Conservation (phyloP, 2,113 vertebrate genomes). For the Oncorhynchus clarkii region DNA sequence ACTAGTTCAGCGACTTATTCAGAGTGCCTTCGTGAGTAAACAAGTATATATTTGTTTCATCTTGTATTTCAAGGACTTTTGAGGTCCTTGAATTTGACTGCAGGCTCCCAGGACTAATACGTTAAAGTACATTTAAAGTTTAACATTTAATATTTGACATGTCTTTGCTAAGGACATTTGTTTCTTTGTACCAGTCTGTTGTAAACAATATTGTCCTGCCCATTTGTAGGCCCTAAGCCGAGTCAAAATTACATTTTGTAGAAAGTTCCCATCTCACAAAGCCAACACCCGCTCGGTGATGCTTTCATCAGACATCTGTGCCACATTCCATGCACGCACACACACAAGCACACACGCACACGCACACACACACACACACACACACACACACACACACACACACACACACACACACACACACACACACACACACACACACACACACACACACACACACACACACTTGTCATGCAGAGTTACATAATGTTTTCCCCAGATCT, state of each 20-base stretch:
- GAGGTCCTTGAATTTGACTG: background rate
- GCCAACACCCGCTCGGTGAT: too few species aligned
- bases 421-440: too few species aligned
- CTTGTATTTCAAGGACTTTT: background rate
- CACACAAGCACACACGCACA: too few species aligned
- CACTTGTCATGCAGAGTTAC: too few species aligned
- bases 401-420: too few species aligned
- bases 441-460: too few species aligned
- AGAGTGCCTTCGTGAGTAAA: background rate
- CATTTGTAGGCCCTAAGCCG: background rate
- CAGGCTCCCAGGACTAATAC: background rate
- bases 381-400: too few species aligned
- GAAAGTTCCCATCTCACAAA: too few species aligned
- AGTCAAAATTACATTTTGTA: constrained; percentile 1
- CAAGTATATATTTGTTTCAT: background rate
- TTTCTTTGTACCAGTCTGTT: background rate
- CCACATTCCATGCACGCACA: too few species aligned
- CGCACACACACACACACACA: too few species aligned
- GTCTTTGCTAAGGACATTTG: background rate
- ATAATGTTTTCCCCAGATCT: background rate
- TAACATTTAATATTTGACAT: background rate
- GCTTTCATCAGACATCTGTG: too few species aligned
- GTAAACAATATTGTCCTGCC: background rate
- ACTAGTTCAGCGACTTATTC: constrained; percentile 15
- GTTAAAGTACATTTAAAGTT: background rate